Percentiles rank a stretch among this genome's conserved stretches.
phyloP scores from a whole-genome alignment of 2,888 invertebrate species.

The Phrixothrix hirtus region DNA sequence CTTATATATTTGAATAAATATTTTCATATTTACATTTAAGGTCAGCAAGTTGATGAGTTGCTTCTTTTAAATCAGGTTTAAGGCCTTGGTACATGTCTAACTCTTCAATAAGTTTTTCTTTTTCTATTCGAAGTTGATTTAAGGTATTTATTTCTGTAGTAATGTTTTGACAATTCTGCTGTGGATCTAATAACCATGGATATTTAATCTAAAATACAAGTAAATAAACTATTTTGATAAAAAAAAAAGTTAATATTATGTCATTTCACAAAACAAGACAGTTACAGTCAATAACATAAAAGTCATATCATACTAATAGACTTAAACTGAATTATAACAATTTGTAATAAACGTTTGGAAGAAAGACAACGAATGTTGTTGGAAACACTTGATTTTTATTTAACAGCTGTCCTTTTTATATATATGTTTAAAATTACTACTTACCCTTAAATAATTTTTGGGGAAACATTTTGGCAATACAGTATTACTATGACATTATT shows the following conservation, averaged over 20 bases:
- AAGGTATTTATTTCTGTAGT: conserved; percentile 43
- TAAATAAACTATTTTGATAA: neutral
- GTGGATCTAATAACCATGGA: conserved; percentile 45
- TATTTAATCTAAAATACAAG: conserved; percentile 38
- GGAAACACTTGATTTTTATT: no score
- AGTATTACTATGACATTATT: no score
- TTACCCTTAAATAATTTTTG: no score
- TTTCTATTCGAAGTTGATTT: conserved; percentile 40
- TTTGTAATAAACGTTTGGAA: no score
- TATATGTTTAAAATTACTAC: no score
- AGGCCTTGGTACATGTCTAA: conserved; percentile 44
- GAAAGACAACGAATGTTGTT: no score
- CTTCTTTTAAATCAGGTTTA: conserved; percentile 48
- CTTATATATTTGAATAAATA: no score
- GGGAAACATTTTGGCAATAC: no score
- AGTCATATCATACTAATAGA: no score
- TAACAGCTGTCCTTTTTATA: no score
- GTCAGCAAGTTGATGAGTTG: conserved; percentile 45
- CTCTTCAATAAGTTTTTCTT: conserved; percentile 43
- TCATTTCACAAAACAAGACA: neutral
- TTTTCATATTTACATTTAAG: conserved; percentile 44
- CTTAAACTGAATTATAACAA: no score
- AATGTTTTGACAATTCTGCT: conserved; percentile 45
- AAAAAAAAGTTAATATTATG: neutral
- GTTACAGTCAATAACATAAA: no score